phyloP scores from a whole-genome alignment of 1,140 invertebrate genomes.

The Trachymyrmex septentrionalis region DNA sequence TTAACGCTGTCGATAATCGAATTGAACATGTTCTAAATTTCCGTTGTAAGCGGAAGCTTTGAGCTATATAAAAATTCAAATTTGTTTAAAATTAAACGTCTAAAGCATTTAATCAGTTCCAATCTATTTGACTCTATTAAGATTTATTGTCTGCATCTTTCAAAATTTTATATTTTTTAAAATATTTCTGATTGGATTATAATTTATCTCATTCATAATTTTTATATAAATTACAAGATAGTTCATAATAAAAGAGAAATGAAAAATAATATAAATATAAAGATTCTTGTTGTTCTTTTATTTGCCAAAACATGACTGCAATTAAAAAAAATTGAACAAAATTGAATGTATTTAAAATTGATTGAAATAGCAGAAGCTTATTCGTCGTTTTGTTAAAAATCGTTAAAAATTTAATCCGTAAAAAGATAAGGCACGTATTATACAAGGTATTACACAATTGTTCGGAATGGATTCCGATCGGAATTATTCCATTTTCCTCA shows the following conservation, averaged over 20 bases:
- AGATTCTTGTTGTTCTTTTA: neutral
- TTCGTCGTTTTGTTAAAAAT: neutral
- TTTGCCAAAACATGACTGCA: neutral
- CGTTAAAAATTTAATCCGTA: neutral
- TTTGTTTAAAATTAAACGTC: neutral
- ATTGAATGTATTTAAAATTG: neutral
- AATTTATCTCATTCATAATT: neutral
- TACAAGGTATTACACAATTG: too few species aligned
- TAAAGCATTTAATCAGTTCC: neutral
- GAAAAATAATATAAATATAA: neutral
- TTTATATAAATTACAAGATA: neutral
- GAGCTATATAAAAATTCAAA: too few species aligned
- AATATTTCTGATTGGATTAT: neutral
- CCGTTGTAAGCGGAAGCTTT: too few species aligned
- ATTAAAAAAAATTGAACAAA: neutral
- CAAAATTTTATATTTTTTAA: neutral
- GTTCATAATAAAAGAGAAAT: neutral
- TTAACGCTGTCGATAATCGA: constrained; percentile 29
- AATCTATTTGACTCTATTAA: neutral
- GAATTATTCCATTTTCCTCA: too few species aligned
- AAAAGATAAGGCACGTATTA: neutral
- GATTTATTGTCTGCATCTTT: neutral
- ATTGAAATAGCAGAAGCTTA: neutral
- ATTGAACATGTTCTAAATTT: constrained; percentile 6
- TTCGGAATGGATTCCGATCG: too few species aligned